These are phyloP conservation scores for Eumacrocentrus americanus DNA, from an alignment of 2,888 invertebrate genomes.

Conservation along the genomic window DNA sequence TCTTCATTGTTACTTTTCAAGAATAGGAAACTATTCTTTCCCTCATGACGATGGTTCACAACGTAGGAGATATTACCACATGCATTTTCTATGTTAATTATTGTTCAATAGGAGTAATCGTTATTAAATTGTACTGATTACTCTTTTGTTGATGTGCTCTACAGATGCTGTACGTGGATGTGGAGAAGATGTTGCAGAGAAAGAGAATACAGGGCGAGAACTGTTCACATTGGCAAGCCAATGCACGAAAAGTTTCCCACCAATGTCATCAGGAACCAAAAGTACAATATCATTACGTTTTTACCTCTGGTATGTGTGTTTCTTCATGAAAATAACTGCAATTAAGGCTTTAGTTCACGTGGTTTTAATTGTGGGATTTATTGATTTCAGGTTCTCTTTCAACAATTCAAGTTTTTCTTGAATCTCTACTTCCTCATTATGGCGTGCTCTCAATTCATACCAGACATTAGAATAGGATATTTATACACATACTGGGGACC, in stretches of 20 bases:
- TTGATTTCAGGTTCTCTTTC: constrained; percentile 82
- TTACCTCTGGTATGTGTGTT: constrained; percentile 74
- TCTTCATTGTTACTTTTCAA: no score
- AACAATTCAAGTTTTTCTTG: constrained; percentile 98
- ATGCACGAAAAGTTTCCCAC: constrained; percentile 87
- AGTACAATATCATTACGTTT: constrained; percentile 93
- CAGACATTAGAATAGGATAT: constrained; percentile 94
- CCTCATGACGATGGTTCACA: no score
- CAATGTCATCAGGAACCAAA: constrained; percentile 97
- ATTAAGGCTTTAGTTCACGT: neutral
- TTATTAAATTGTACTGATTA: neutral
- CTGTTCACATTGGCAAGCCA: constrained; percentile 77
- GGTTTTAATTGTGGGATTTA: neutral
- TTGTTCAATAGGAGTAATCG: neutral
- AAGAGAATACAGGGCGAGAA: constrained; percentile 77
- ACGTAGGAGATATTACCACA: no score
- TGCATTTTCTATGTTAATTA: no score
- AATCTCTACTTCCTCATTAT: constrained; percentile 98
- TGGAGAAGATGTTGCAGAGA: constrained; percentile 77
- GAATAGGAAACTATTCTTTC: no score
- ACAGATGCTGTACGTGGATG: constrained; percentile 78
- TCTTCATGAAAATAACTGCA: no score
- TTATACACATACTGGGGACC: constrained; percentile 99
- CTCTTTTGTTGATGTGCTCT: constrained; percentile 41
- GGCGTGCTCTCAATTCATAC: constrained; percentile 98